These are phyloP conservation scores for Rhinoptilus africanus DNA, from an alignment of 2,113 vertebrate genomes.

Conservation along the genomic window DNA sequence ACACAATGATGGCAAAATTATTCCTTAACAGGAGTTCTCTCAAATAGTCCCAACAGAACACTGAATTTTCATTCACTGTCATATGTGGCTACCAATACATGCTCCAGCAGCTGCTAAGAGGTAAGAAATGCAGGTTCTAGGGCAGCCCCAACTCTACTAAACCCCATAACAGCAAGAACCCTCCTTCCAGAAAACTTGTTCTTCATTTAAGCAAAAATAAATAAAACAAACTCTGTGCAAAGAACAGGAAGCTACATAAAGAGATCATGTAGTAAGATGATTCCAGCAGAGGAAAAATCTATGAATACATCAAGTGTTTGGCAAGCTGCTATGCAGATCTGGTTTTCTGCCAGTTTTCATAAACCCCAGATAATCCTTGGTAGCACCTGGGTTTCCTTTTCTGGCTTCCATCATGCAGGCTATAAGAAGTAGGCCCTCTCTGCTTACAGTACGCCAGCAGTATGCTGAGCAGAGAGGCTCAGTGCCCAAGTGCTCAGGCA, in stretches of 20 bases:
- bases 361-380: background rate
- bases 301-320: background rate
- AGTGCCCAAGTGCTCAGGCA: background rate
- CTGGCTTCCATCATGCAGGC: background rate
- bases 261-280: background rate
- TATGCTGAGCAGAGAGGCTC: background rate
- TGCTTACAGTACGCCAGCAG: background rate
- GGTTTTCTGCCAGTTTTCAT: background rate
- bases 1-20: background rate
- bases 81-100: background rate
- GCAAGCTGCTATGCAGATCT: background rate
- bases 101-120: background rate
- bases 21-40: background rate
- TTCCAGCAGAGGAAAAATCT: background rate
- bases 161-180: background rate
- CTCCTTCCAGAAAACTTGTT: background rate
- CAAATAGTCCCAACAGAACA: background rate
- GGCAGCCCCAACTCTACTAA: background rate
- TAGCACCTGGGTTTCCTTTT: background rate
- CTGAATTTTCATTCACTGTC: background rate
- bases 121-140: background rate
- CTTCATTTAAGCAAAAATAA: background rate
- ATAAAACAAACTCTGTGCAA: background rate
- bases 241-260: background rate
- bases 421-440: background rate